Percentiles rank a stretch among this genome's conserved stretches.
These are phyloP conservation scores for Pangasius larnaudii DNA, from an alignment of 2,797 vertebrate species.

Conservation along the genomic window DNA sequence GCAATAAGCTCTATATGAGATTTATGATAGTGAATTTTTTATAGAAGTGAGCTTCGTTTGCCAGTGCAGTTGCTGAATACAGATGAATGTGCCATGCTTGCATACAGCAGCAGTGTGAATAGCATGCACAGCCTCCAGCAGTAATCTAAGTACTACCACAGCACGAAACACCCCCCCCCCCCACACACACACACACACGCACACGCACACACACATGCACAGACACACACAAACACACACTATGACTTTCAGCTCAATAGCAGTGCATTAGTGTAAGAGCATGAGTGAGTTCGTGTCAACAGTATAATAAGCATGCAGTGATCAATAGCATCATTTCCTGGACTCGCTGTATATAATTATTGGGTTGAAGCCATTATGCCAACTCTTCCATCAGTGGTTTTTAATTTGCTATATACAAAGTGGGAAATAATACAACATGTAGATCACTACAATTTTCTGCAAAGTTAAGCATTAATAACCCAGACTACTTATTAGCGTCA, in stretches of 20 bases:
- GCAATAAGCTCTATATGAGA: conserved; percentile 41
- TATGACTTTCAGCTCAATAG: neutral
- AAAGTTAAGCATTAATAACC: conserved; percentile 51
- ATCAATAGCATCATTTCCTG: conserved; percentile 47
- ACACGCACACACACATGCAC: neutral
- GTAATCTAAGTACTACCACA: neutral
- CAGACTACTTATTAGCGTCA: conserved; percentile 40
- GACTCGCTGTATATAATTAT: conserved; percentile 44
- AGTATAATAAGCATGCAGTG: conserved; percentile 26
- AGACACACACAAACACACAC: neutral
- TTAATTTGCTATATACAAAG: conserved; percentile 49
- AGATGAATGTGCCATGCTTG: conserved; percentile 25
- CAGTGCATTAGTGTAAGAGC: conserved; percentile 22
- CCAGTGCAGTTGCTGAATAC: conserved; percentile 32
- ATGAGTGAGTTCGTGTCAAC: conserved; percentile 13
- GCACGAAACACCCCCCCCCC: neutral
- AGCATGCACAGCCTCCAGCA: conserved; percentile 20
- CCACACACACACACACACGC: neutral
- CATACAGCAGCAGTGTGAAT: conserved; percentile 24
- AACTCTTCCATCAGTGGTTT: conserved; percentile 48
- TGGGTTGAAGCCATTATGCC: conserved; percentile 34
- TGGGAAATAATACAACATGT: conserved; percentile 48
- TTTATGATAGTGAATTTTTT: conserved; percentile 42
- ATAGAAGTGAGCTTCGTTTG: conserved; percentile 16
- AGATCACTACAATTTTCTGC: conserved; percentile 55